These are phyloP conservation scores for Rhinogobio ventralis DNA, from an alignment of 2,797 vertebrate species.

Conservation along the genomic window DNA sequence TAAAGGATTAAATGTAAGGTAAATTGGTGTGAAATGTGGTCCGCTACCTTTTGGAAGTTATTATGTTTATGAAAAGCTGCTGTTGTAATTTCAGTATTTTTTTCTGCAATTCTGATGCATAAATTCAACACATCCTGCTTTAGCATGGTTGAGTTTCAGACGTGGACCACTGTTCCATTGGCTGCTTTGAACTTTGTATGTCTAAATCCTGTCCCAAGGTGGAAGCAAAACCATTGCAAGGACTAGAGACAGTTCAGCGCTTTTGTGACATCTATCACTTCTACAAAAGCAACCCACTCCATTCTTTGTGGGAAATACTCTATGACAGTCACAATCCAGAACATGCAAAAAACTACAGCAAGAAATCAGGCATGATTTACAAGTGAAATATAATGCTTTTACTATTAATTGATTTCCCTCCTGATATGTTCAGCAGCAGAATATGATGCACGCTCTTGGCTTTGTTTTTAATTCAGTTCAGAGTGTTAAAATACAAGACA, in stretches of 20 bases:
- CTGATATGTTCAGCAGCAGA: not conserved
- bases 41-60: conserved; percentile 7
- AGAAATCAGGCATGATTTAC: not conserved
- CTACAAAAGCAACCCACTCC: not conserved
- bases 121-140: not conserved
- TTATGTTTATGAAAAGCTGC: conserved; percentile 34
- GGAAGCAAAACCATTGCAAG: conserved; percentile 5
- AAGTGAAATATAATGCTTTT: not conserved
- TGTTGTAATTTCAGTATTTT: conserved; percentile 17
- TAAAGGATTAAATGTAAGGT: conserved; percentile 22
- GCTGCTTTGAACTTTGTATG: conserved; percentile 6
- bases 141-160: not conserved
- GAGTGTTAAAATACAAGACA: not conserved
- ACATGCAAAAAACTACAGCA: not conserved
- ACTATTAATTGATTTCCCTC: conserved; percentile 28
- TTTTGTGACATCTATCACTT: conserved; percentile 13
- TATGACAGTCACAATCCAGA: not conserved
- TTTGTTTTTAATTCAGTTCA: not conserved
- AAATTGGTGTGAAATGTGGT: conserved; percentile 42
- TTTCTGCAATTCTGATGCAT: conserved; percentile 15
- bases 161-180: not conserved
- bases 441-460: not conserved
- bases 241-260: conserved; percentile 25
- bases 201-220: conserved; percentile 15
- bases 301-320: not conserved